phyloP scores from a whole-genome alignment of 2,113 vertebrate genomes.

The Tachycineta bicolor region DNA sequence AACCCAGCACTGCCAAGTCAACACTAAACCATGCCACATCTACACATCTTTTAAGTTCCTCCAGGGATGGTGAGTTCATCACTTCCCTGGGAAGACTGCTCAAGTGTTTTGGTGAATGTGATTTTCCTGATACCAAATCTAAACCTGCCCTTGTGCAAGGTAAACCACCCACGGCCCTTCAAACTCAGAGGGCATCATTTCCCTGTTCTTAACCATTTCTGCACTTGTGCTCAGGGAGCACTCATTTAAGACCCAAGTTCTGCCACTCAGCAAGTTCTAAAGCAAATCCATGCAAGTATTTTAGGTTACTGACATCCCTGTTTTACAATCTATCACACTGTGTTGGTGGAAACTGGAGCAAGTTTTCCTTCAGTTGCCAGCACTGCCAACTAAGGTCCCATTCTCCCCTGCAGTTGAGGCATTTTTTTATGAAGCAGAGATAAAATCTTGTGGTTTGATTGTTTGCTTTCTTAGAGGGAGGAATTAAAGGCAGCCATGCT shows the following conservation, averaged over 20 bases:
- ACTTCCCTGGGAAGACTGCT: neutral
- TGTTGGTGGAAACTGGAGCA: neutral
- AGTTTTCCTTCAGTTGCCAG: neutral
- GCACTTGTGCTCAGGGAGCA: neutral
- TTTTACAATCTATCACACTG: neutral
- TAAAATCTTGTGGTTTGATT: neutral
- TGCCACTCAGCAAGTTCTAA: neutral
- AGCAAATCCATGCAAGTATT: neutral
- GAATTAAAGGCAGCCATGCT: neutral
- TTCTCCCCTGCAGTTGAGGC: neutral
- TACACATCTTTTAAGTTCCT: neutral
- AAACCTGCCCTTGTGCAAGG: neutral
- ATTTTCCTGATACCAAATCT: neutral
- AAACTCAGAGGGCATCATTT: neutral
- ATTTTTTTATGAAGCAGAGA: neutral
- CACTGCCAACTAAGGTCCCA: neutral
- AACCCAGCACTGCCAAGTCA: neutral
- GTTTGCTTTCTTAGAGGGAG: neutral
- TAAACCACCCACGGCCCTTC: neutral
- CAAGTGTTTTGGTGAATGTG: neutral
- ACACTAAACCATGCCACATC: neutral
- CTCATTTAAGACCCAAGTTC: neutral
- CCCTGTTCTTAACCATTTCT: neutral
- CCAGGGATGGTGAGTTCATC: neutral
- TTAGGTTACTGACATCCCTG: neutral